Evolutionary conservation across 2,888 invertebrate genomes (phyloP), one percentile per base, ranked within the genome.

Genomic region (Itoplectis maculator): DNA sequence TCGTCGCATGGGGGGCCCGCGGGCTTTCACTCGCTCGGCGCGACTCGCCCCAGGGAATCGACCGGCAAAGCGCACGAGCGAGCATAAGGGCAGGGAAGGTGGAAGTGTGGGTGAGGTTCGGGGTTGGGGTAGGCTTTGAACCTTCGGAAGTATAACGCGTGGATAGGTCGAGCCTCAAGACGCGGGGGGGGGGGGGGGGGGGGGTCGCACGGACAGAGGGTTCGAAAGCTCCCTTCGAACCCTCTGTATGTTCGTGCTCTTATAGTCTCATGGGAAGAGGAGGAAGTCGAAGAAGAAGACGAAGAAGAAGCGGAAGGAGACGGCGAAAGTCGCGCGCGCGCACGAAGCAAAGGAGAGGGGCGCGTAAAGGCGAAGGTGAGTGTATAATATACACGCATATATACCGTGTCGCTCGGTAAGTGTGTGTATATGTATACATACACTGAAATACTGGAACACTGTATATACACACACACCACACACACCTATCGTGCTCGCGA

Each of bases 91-190:
- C n/a, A n/a, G n/a, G n/a, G n/a, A n/a, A n/a, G n/a, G n/a, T n/a
- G n/a, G n/a, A n/a, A n/a, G n/a, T n/a, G n/a, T n/a, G n/a, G n/a
- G n/a, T n/a, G n/a, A n/a, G n/a, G n/a, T n/a, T n/a, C n/a, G 29
- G 29, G 5, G 29, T 29, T 29, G 5, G 29, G 42, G 13, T 40
- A 35, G 49, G 56, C 83, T 78, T 83, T 81, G 80, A 73, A 72
- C 70, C 65, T 74, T 72, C 72, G 72, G 61, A 75, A 59, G 45
- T 70, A n/a, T n/a, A 80, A 72, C 80, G 68, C 70, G 61, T 72
- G 15, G 54, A 70, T 45, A 73, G 54, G 29, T 56, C 56, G 29
- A 56, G 45, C 66, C 59, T 40, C 13, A 8, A 7, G 8, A 42
- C 42, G 42, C 42, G 42, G 8, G 42, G 13, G n/a, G 23, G 29